phyloP scores from a whole-genome alignment of 2,797 vertebrate genomes.

The Trachurus trachurus region DNA sequence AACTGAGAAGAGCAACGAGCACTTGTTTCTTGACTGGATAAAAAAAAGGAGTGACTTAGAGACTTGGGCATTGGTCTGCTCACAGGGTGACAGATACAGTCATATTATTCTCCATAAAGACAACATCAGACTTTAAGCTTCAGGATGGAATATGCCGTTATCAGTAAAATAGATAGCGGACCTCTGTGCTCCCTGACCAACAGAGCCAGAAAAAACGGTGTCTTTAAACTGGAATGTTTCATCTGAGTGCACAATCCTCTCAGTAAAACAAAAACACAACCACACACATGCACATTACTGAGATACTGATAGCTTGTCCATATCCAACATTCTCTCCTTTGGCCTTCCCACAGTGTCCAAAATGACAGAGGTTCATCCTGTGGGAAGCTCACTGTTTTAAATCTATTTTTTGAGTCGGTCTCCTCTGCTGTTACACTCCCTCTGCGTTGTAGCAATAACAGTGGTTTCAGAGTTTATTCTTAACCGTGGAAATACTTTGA shows the following conservation, averaged over 20 bases:
- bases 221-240: neutral
- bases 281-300: neutral
- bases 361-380: neutral
- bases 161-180: conserved; percentile 4
- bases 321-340: neutral
- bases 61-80: conserved; percentile 6
- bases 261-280: neutral
- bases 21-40: neutral
- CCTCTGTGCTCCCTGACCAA: neutral
- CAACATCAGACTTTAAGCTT: neutral
- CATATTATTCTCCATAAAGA: conserved; percentile 27
- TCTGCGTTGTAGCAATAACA: too few species aligned
- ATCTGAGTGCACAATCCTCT: neutral
- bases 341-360: neutral
- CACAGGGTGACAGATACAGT: conserved; percentile 2
- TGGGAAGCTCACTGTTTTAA: neutral
- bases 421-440: neutral
- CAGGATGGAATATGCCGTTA: neutral
- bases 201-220: neutral
- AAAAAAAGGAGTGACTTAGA: conserved; percentile 18
- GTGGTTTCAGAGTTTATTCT: neutral
- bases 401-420: neutral
- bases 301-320: neutral
- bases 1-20: conserved; percentile 18
- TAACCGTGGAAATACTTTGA: neutral